phyloP scores from a whole-genome alignment of 2,888 invertebrate genomes.

The Homarus gammarus region DNA sequence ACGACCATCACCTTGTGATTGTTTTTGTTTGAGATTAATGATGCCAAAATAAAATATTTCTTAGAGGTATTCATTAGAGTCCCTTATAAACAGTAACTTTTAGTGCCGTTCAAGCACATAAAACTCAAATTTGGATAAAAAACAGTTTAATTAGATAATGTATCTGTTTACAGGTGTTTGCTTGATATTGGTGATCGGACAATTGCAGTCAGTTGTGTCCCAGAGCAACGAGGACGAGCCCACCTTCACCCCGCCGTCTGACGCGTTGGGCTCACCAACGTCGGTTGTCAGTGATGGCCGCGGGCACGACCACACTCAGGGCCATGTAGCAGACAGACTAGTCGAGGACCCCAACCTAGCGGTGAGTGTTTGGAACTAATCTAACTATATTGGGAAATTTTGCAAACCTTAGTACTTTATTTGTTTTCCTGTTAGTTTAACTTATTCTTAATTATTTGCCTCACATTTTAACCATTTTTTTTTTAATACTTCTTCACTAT shows the following conservation, averaged over 20 bases:
- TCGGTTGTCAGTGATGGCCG: background rate
- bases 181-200: slow-evolving; percentile 11
- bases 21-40: background rate
- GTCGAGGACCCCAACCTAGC: background rate
- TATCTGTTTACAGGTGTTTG: slow-evolving; percentile 27
- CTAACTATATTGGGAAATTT: background rate
- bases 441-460: too few relatives aligned
- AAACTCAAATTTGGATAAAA: background rate
- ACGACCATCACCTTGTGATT: background rate
- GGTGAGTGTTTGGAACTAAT: background rate
- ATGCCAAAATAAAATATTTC: background rate
- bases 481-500: too few relatives aligned
- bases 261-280: background rate
- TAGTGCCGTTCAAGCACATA: background rate
- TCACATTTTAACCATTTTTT: too few relatives aligned
- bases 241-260: slow-evolving; percentile 17
- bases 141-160: too few relatives aligned
- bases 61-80: background rate
- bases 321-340: background rate
- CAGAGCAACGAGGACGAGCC: background rate
- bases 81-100: background rate
- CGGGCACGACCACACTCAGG: background rate
- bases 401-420: too few relatives aligned
- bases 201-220: background rate
- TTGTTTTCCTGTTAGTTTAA: too few relatives aligned